phyloP scores from a whole-genome alignment of 1,140 invertebrate genomes.

The Lasioglossum baleicum region DNA sequence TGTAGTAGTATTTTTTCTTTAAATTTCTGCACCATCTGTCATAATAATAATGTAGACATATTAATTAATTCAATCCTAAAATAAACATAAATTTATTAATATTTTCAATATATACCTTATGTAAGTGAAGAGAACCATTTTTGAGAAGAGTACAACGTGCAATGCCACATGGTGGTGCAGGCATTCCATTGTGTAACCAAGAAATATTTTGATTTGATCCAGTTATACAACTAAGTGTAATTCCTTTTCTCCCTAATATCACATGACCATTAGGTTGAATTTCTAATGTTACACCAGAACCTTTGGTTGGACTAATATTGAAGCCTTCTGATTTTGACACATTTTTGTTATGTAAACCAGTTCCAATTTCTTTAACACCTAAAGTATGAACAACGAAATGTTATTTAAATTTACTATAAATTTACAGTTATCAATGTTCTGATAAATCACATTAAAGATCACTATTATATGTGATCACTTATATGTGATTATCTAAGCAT shows the following conservation, averaged over 20 bases:
- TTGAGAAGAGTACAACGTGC: constrained; percentile 66
- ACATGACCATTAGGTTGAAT: constrained; percentile 73
- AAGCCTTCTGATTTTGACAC: constrained; percentile 60
- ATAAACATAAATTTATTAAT: background rate
- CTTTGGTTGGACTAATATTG: constrained; percentile 52
- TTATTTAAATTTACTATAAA: too few species aligned
- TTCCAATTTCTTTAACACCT: constrained; percentile 73
- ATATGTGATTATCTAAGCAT: too few species aligned
- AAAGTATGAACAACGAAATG: background rate
- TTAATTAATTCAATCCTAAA: too few species aligned
- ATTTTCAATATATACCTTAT: constrained; percentile 68
- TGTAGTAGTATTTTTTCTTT: constrained; percentile 65
- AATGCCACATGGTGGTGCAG: constrained; percentile 70
- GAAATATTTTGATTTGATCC: constrained; percentile 66
- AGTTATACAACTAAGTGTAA: constrained; percentile 71
- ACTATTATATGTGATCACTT: too few species aligned
- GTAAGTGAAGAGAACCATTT: constrained; percentile 74
- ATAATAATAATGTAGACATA: constrained; percentile 20
- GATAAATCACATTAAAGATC: too few species aligned
- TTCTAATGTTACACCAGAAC: constrained; percentile 61
- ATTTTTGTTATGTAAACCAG: constrained; percentile 69
- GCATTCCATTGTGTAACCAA: constrained; percentile 73
- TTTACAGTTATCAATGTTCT: too few species aligned
- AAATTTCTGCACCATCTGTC: constrained; percentile 69
- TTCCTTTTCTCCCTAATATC: constrained; percentile 72